Evolutionary conservation across 2,113 vertebrate genomes (phyloP).

Genomic region (Microtus pennsylvanicus): DNA sequence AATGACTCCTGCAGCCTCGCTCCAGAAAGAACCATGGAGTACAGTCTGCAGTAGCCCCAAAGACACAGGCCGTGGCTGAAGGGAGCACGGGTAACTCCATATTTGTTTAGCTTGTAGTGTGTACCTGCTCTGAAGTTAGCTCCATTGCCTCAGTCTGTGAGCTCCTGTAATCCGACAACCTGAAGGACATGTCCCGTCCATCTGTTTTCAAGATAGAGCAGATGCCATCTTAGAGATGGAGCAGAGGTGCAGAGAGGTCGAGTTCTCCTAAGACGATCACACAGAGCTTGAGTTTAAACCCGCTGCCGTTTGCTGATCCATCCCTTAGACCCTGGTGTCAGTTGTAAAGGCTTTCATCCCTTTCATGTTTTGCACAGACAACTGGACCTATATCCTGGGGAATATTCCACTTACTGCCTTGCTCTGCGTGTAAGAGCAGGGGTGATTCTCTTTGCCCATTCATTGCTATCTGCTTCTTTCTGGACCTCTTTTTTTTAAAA

Average conservation of each 20-base stretch:
- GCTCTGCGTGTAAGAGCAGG: not conserved
- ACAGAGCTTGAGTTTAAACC: not conserved
- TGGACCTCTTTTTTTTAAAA: too few species aligned
- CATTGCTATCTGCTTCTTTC: not conserved
- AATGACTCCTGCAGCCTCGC: constrained; percentile 22
- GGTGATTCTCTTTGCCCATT: not conserved
- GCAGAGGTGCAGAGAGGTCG: not conserved
- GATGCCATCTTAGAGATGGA: not conserved
- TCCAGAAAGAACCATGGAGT: not conserved
- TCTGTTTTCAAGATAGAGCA: not conserved
- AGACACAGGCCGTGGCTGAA: not conserved
- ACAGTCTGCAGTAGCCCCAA: not conserved
- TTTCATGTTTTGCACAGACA: not conserved
- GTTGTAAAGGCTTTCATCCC: not conserved
- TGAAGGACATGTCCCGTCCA: not conserved
- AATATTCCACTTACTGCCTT: not conserved
- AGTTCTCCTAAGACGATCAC: not conserved
- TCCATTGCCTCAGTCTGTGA: constrained; percentile 9
- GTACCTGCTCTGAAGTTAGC: not conserved
- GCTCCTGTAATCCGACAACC: not conserved
- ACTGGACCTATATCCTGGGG: not conserved
- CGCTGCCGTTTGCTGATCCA: not conserved
- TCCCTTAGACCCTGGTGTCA: not conserved
- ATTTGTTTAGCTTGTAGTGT: not conserved
- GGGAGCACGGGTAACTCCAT: not conserved